A percentile compares a stretch with the other conserved stretches of the same genome.
Evolutionary conservation across 2,888 invertebrate genomes (phyloP).

Genomic region (Osmoderma eremita): DNA sequence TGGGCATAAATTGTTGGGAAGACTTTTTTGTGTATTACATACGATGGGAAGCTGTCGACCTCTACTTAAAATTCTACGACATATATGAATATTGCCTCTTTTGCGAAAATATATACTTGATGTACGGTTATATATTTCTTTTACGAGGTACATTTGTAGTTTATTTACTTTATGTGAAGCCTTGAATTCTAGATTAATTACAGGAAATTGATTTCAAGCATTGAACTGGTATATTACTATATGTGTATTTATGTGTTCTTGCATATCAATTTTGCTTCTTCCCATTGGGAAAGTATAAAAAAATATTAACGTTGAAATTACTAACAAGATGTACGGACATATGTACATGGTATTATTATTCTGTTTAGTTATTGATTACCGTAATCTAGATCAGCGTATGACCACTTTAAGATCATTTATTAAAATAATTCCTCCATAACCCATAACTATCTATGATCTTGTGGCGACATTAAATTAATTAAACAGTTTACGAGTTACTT

Average conservation of each 20-base stretch:
- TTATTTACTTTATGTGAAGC: constrained; percentile 15
- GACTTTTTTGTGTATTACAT: background rate
- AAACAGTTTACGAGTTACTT: too few relatives aligned
- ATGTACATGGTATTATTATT: too few relatives aligned
- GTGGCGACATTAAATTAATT: background rate
- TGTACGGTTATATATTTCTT: constrained; percentile 2
- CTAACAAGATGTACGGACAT: too few relatives aligned
- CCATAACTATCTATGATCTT: background rate
- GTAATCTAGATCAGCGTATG: too few relatives aligned
- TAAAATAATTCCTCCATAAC: too few relatives aligned
- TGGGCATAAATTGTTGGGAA: constrained; percentile 15
- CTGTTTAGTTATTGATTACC: too few relatives aligned
- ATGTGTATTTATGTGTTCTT: background rate
- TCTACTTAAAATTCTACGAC: background rate
- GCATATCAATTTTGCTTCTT: too few relatives aligned
- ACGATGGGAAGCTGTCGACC: constrained; percentile 2
- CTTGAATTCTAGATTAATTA: constrained; percentile 5
- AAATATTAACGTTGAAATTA: too few relatives aligned
- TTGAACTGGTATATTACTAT: background rate
- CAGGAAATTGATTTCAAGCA: constrained; percentile 5
- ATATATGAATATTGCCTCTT: background rate
- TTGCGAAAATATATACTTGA: constrained; percentile 1
- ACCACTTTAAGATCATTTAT: too few relatives aligned
- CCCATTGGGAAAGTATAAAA: too few relatives aligned
- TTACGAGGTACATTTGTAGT: background rate